phyloP scores from a whole-genome alignment of 1,140 invertebrate genomes.

The Drosophila melanica region DNA sequence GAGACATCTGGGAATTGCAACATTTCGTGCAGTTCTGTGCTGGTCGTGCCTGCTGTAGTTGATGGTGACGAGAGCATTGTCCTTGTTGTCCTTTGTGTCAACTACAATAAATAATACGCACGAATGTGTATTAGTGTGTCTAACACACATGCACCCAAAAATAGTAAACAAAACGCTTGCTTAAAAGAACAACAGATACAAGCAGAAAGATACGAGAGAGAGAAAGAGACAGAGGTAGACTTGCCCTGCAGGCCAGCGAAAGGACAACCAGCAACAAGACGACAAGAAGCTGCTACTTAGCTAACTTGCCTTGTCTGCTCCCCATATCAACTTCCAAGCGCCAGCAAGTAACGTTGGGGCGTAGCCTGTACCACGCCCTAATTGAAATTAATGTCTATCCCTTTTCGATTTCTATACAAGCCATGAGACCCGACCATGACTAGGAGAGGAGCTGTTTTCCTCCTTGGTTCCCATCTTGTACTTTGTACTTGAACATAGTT shows the following conservation, averaged over 20 bases:
- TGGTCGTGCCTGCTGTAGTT: slow-evolving; percentile 14
- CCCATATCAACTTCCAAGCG: background rate
- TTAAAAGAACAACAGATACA: slow-evolving; percentile 52
- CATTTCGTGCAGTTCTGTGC: slow-evolving; percentile 64
- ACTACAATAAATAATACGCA: slow-evolving; percentile 77
- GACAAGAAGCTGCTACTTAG: slow-evolving; percentile 23
- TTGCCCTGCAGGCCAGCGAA: slow-evolving; percentile 22
- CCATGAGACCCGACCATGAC: background rate
- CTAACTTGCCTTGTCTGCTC: background rate
- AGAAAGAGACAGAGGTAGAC: background rate
- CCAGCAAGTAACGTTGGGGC: slow-evolving; percentile 45
- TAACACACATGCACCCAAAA: slow-evolving; percentile 55
- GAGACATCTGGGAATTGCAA: slow-evolving; percentile 72
- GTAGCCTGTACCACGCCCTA: slow-evolving; percentile 56
- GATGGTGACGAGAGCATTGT: slow-evolving; percentile 48
- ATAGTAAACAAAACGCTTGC: slow-evolving; percentile 59
- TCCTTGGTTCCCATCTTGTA: slow-evolving; percentile 15
- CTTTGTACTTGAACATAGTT: slow-evolving; percentile 42
- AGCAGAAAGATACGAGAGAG: slow-evolving; percentile 32
- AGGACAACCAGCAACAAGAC: slow-evolving; percentile 31
- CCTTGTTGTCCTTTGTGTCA: slow-evolving; percentile 72
- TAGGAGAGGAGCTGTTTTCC: background rate
- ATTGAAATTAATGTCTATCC: slow-evolving; percentile 81
- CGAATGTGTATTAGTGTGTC: slow-evolving; percentile 13
- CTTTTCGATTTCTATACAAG: slow-evolving; percentile 67